These are phyloP conservation scores for Bufotes viridis DNA, from an alignment of 2,797 vertebrate species.

Conservation along the genomic window DNA sequence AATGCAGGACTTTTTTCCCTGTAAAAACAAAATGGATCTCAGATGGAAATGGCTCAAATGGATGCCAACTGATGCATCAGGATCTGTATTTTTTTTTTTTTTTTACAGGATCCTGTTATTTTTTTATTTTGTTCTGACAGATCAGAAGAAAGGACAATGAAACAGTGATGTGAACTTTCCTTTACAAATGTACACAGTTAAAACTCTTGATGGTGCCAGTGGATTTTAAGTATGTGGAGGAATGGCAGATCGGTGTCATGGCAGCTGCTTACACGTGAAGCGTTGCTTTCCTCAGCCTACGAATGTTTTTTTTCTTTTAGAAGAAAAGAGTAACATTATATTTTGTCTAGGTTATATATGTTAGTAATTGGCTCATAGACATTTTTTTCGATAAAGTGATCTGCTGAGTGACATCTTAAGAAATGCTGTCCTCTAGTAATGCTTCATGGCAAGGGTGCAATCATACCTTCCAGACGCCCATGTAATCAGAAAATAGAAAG, in stretches of 20 bases:
- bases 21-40: too few species aligned
- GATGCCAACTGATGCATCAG: too few species aligned
- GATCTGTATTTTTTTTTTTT: too few species aligned
- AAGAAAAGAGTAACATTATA: background rate
- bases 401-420: conserved; percentile 41
- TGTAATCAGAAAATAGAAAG: conserved; percentile 37
- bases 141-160: too few species aligned
- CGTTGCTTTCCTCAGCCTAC: too few species aligned
- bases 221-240: background rate
- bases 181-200: background rate
- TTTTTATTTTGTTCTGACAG: too few species aligned
- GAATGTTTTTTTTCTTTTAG: background rate
- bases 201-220: background rate
- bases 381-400: background rate
- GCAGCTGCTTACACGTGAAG: too few species aligned
- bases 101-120: too few species aligned
- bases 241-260: background rate
- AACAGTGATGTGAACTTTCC: too few species aligned
- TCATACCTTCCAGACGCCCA: conserved; percentile 34
- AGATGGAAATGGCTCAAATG: too few species aligned
- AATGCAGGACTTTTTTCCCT: too few species aligned
- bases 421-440: conserved; percentile 25
- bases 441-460: conserved; percentile 36
- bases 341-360: background rate
- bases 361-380: background rate